These are phyloP conservation scores for Poecile montanus DNA, from an alignment of 2,797 vertebrate species.

Conservation along the genomic window DNA sequence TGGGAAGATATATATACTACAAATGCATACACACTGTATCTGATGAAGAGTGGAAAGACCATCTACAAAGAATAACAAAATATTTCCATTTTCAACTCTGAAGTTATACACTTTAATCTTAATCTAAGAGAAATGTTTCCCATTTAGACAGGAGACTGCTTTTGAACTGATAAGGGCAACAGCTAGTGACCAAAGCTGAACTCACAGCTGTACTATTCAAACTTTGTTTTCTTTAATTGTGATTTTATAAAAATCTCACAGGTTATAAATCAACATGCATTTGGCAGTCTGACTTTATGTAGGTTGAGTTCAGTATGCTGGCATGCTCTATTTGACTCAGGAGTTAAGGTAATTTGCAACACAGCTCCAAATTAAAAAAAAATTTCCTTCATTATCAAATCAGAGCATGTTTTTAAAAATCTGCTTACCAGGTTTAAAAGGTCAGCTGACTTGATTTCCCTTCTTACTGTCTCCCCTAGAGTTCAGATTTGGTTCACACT, in stretches of 20 bases:
- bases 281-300: slow-evolving; percentile 34
- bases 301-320: slow-evolving; percentile 34
- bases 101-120: slow-evolving; percentile 36
- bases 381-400: slow-evolving; percentile 15
- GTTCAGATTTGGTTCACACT: slow-evolving; percentile 22
- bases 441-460: slow-evolving; percentile 10
- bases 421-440: slow-evolving; percentile 45
- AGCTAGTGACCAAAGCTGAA: slow-evolving; percentile 49
- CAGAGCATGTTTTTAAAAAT: slow-evolving; percentile 34
- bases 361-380: slow-evolving; percentile 49
- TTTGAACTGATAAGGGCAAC: slow-evolving; percentile 63
- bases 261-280: slow-evolving; percentile 55
- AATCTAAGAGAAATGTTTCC: slow-evolving; percentile 37
- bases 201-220: slow-evolving; percentile 16
- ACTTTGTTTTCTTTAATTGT: slow-evolving; percentile 42
- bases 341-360: slow-evolving; percentile 51
- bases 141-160: slow-evolving; percentile 53
- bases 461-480: slow-evolving; percentile 12
- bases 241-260: slow-evolving; percentile 53
- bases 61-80: slow-evolving; percentile 35
- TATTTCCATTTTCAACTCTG: slow-evolving; percentile 42
- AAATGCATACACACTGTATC: background rate
- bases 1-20: background rate
- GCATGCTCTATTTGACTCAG: slow-evolving; percentile 17
- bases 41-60: background rate